Conservation (phyloP, 2,888 invertebrate species). For the Chymomyza procnemis region DNA sequence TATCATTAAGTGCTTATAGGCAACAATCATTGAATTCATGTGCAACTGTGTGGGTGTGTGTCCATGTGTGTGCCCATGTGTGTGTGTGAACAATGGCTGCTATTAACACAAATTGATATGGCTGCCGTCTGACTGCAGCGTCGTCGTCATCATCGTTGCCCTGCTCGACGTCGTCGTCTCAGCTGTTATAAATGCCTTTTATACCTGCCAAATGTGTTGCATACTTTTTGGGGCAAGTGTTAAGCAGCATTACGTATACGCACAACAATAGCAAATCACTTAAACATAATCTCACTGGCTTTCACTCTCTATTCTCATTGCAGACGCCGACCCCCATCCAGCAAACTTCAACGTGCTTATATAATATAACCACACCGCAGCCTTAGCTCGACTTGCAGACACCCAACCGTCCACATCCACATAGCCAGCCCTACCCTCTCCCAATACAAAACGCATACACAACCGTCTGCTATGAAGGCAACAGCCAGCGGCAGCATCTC, state of each 20-base stretch:
- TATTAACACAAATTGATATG: slow-evolving; percentile 72
- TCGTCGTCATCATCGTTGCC: too few species aligned
- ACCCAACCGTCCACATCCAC: too few species aligned
- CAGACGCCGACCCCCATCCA: slow-evolving; percentile 4
- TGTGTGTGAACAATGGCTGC: slow-evolving; percentile 60
- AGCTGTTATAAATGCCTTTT: slow-evolving; percentile 33
- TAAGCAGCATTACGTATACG: neutral
- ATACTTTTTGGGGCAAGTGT: neutral
- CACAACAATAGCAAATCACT: neutral
- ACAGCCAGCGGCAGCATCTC: slow-evolving; percentile 54
- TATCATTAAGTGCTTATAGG: slow-evolving; percentile 74
- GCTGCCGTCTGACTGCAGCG: slow-evolving; percentile 16
- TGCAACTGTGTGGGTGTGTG: slow-evolving; percentile 8
- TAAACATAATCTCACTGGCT: neutral
- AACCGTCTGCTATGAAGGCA: slow-evolving; percentile 74
- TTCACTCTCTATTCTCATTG: neutral
- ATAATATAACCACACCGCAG: neutral
- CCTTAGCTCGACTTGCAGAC: too few species aligned
- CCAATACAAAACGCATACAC: too few species aligned
- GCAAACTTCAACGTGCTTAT: neutral
- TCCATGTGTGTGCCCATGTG: slow-evolving; percentile 1
- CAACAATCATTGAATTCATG: slow-evolving; percentile 28
- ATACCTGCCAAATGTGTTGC: slow-evolving; percentile 25
- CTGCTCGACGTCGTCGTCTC: too few species aligned
- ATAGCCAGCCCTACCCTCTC: too few species aligned